Percentiles rank a stretch among this genome's conserved stretches.
phyloP scores from a whole-genome alignment of 1,140 invertebrate species.

The Platorchestia sp. region DNA sequence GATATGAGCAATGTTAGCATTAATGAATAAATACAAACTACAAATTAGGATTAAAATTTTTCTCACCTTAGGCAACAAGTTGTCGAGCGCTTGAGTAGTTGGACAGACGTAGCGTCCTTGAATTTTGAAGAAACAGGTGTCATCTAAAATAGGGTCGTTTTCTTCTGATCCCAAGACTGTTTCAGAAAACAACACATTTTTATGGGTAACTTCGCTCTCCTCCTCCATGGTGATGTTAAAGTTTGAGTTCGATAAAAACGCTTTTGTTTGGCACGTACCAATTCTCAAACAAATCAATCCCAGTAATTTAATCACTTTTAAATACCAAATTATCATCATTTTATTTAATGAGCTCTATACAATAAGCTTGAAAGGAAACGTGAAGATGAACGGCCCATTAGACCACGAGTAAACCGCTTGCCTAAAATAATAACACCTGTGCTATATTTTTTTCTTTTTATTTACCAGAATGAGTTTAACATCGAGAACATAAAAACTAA shows the following conservation, averaged over 20 bases:
- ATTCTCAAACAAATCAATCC: background rate
- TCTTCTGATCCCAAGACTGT: background rate
- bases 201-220: background rate
- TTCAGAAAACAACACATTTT: background rate
- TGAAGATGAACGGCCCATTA: background rate
- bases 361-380: background rate
- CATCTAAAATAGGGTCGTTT: background rate
- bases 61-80: background rate
- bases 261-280: background rate
- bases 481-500: background rate
- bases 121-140: background rate
- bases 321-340: background rate
- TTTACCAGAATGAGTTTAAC: background rate
- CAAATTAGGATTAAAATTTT: background rate
- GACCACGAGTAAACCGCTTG: background rate
- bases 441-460: background rate
- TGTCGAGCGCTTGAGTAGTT: background rate
- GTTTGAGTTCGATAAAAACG: background rate
- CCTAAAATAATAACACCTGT: background rate
- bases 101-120: background rate
- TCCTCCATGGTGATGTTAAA: background rate
- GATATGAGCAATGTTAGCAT: no score
- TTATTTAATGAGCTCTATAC: background rate
- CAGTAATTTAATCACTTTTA: background rate
- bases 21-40: no score